Percentiles rank a stretch among this genome's conserved stretches.
These are phyloP conservation scores for Epirrhoe alternata DNA, from an alignment of 2,888 invertebrate genomes.

Conservation along the genomic window DNA sequence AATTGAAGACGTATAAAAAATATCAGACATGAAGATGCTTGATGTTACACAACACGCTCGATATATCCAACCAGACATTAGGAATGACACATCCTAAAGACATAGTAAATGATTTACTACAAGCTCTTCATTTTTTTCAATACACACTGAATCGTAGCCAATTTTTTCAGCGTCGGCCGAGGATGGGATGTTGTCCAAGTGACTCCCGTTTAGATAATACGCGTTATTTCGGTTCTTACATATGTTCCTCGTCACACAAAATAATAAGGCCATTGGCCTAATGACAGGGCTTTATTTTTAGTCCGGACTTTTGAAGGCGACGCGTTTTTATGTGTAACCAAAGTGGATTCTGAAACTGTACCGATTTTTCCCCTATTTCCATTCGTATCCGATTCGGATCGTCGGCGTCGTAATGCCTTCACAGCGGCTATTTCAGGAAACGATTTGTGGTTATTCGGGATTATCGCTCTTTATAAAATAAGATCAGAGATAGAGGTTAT, in stretches of 20 bases:
- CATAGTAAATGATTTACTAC: conserved; percentile 71
- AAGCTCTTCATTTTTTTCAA: conserved; percentile 52
- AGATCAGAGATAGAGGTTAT: conserved; percentile 20
- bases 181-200: conserved; percentile 64
- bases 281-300: conserved; percentile 78
- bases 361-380: conserved; percentile 49
- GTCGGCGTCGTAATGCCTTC: conserved; percentile 24
- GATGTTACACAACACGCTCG: conserved; percentile 57
- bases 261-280: conserved; percentile 85
- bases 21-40: conserved; percentile 49
- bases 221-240: conserved; percentile 79
- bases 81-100: conserved; percentile 61
- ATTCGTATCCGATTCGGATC: conserved; percentile 36
- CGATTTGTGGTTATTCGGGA: conserved; percentile 28
- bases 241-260: conserved; percentile 81
- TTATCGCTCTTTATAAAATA: conserved; percentile 18
- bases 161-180: conserved; percentile 63
- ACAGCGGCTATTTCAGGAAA: conserved; percentile 21
- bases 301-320: conserved; percentile 71
- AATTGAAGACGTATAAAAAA: conserved; percentile 53
- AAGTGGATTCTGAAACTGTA: conserved; percentile 50
- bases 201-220: conserved; percentile 80
- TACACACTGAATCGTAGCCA: conserved; percentile 71
- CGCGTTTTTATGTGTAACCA: conserved; percentile 60
- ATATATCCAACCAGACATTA: conserved; percentile 57